Conservation (phyloP, 2,113 vertebrate genomes). For the Seriola dumerili region DNA sequence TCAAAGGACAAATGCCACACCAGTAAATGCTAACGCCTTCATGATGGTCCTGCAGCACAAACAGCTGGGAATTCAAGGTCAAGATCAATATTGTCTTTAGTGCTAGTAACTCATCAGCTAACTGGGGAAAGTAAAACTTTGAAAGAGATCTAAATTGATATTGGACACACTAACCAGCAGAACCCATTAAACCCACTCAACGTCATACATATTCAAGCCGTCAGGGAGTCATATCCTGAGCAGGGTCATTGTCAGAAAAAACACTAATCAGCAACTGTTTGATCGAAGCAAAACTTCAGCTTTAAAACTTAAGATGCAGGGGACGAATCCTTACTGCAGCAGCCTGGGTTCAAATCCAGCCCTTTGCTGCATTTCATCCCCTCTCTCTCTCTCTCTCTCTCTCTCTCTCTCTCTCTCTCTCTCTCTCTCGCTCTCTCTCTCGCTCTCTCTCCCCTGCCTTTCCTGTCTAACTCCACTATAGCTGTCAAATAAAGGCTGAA, state of each 20-base stretch:
- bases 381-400: no score
- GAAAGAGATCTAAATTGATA: neutral
- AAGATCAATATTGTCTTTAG: neutral
- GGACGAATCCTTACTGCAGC: no score
- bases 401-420: no score
- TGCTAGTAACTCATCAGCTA: neutral
- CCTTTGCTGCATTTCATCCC: no score
- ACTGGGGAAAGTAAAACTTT: neutral
- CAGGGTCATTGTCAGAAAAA: neutral
- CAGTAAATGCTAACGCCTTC: neutral
- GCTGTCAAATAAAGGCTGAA: no score
- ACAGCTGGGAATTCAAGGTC: neutral
- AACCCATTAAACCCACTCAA: neutral
- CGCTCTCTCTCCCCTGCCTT: no score
- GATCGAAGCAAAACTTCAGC: no score
- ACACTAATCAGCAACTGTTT: neutral
- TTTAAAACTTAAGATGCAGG: no score
- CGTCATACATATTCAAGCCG: no score
- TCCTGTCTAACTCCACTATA: no score
- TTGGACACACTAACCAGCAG: neutral
- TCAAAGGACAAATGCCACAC: neutral
- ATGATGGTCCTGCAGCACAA: neutral
- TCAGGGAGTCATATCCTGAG: neutral
- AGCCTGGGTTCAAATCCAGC: no score
- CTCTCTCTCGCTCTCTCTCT: no score